A percentile compares a stretch with the other conserved stretches of the same genome.
Evolutionary conservation across 2,113 vertebrate genomes (phyloP).

Genomic region (Aptenodytes forsteri): DNA sequence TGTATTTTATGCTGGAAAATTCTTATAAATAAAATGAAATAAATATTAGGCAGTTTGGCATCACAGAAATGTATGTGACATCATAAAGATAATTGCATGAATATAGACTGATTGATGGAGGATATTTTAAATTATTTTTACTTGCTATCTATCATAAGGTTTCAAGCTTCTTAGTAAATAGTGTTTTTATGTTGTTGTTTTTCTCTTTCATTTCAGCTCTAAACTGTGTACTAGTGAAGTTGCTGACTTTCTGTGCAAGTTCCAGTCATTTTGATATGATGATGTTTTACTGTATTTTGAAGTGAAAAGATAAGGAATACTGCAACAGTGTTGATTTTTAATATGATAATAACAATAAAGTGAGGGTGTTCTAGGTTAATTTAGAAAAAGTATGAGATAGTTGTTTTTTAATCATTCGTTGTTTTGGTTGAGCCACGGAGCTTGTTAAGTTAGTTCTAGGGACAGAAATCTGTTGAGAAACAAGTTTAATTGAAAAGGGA

Average conservation of each 20-base stretch:
- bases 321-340: not conserved
- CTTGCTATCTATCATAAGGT: not conserved
- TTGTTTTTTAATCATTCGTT: not conserved
- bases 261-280: not conserved
- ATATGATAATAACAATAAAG: not conserved
- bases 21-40: not conserved
- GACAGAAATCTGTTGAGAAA: not conserved
- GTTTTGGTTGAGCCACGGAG: not conserved
- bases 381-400: not conserved
- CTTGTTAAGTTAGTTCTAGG: not conserved
- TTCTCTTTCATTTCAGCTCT: not conserved
- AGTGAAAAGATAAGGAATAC: not conserved
- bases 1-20: not conserved
- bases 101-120: not conserved
- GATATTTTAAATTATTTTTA: not conserved
- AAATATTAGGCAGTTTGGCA: not conserved
- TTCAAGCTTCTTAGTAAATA: not conserved
- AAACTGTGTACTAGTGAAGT: not conserved
- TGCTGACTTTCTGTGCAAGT: not conserved
- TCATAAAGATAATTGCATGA: not conserved
- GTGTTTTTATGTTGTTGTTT: not conserved
- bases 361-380: not conserved
- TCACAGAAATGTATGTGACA: not conserved
- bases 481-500: not conserved
- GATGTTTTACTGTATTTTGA: not conserved